These are phyloP conservation scores for Pitta sordida DNA, from an alignment of 2,113 vertebrate genomes.

Conservation along the genomic window DNA sequence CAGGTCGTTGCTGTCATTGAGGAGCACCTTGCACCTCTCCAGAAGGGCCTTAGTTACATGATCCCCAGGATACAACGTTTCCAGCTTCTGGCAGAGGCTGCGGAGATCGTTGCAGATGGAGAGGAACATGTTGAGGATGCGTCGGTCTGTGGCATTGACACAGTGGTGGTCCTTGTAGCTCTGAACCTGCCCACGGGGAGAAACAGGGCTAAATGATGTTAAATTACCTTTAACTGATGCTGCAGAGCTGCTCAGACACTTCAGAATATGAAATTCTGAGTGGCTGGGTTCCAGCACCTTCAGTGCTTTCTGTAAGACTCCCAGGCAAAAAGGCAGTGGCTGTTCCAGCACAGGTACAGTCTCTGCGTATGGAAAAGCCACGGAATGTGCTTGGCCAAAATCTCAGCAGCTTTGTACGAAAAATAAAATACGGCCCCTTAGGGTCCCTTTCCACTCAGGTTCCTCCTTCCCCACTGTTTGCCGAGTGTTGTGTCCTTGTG, in stretches of 20 bases:
- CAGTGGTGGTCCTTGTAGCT: slow-evolving; percentile 77
- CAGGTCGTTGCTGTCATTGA: slow-evolving; percentile 74
- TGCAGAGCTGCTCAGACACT: neutral
- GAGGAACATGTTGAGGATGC: slow-evolving; percentile 76
- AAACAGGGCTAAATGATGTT: neutral
- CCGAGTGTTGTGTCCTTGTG: neutral
- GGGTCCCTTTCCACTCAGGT: neutral
- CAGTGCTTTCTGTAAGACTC: neutral
- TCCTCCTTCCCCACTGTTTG: neutral
- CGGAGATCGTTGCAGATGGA: slow-evolving; percentile 70
- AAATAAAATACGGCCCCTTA: neutral
- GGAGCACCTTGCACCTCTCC: slow-evolving; percentile 72
- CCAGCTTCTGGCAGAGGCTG: slow-evolving; percentile 64
- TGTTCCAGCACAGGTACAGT: neutral
- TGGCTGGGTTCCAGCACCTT: neutral
- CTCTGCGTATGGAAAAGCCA: neutral
- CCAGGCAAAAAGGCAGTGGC: neutral
- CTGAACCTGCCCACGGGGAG: slow-evolving; percentile 68
- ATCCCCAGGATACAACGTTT: slow-evolving; percentile 21
- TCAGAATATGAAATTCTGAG: neutral
- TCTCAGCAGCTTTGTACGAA: neutral
- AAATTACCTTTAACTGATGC: neutral
- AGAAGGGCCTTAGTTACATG: slow-evolving; percentile 28
- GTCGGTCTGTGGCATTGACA: slow-evolving; percentile 71
- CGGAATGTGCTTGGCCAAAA: neutral